Evolutionary conservation across 23 tunicate genomes (phyloP).

Genomic region (Ascidia mentula): DNA sequence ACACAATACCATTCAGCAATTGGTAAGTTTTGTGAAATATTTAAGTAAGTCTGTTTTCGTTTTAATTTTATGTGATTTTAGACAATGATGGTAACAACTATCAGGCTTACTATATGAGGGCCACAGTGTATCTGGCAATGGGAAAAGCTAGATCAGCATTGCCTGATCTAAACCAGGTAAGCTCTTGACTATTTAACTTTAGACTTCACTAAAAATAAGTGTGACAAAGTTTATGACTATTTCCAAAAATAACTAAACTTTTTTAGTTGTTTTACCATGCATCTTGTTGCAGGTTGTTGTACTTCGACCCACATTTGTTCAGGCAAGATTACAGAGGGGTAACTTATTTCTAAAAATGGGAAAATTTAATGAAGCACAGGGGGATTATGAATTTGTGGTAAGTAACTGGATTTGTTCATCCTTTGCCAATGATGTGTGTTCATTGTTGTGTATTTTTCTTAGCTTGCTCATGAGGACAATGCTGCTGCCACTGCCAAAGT

Average conservation of each 20-base stretch:
- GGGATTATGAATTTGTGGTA: constrained; percentile 90
- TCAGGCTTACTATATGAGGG: constrained; percentile 95
- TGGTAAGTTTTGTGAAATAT: constrained; percentile 32
- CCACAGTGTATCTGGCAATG: constrained; percentile 95
- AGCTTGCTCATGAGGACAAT: constrained; percentile 78
- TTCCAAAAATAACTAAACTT: neutral
- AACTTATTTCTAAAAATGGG: constrained; percentile 94
- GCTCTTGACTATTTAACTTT: no score
- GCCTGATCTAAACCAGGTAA: constrained; percentile 84
- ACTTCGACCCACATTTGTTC: constrained; percentile 75
- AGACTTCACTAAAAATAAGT: no score
- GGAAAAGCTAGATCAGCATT: constrained; percentile 89
- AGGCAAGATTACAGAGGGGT: constrained; percentile 89
- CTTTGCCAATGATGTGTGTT: neutral
- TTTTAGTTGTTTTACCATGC: neutral
- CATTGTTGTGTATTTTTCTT: neutral
- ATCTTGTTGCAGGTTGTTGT: constrained; percentile 48
- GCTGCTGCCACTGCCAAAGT: constrained; percentile 68
- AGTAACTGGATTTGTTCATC: constrained; percentile 12
- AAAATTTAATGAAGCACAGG: constrained; percentile 82
- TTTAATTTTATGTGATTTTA: neutral
- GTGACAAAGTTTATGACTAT: no score
- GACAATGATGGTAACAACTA: constrained; percentile 74
- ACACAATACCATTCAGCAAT: constrained; percentile 85
- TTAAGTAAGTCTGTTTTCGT: no score